phyloP scores from a whole-genome alignment of 2,113 vertebrate species.

The Camelus dromedarius region DNA sequence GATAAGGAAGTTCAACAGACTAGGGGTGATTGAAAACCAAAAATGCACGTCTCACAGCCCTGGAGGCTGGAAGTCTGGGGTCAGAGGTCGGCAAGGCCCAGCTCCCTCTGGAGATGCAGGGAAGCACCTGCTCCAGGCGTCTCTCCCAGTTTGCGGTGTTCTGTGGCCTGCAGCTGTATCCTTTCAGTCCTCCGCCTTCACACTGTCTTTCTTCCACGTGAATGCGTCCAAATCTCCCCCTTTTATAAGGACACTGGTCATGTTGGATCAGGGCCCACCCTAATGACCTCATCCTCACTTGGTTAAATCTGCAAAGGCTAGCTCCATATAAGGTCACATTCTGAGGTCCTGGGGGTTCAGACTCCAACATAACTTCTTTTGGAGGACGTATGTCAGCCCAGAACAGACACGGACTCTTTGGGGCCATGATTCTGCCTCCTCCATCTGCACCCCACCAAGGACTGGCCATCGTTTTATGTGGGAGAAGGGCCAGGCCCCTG shows the following conservation, averaged over 20 bases:
- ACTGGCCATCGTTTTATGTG: no score
- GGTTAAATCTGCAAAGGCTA: not conserved
- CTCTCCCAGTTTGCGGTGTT: fast-evolving
- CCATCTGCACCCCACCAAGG: not conserved
- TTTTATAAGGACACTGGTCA: not conserved
- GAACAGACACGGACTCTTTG: not conserved
- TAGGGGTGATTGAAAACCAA: not conserved
- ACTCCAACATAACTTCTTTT: not conserved
- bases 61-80: not conserved
- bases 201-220: not conserved
- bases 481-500: not conserved
- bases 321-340: not conserved
- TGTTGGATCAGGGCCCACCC: not conserved
- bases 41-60: not conserved
- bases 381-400: not conserved
- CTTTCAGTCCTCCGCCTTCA: not conserved
- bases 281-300: not conserved
- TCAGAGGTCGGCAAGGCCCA: fast-evolving
- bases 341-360: not conserved
- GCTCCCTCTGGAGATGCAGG: not conserved
- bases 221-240: not conserved
- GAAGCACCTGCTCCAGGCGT: no score
- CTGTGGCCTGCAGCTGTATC: fast-evolving
- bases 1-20: not conserved
- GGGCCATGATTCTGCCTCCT: not conserved